Conservation (phyloP, 2,888 invertebrate species). For the Cheilosia vulpina region DNA sequence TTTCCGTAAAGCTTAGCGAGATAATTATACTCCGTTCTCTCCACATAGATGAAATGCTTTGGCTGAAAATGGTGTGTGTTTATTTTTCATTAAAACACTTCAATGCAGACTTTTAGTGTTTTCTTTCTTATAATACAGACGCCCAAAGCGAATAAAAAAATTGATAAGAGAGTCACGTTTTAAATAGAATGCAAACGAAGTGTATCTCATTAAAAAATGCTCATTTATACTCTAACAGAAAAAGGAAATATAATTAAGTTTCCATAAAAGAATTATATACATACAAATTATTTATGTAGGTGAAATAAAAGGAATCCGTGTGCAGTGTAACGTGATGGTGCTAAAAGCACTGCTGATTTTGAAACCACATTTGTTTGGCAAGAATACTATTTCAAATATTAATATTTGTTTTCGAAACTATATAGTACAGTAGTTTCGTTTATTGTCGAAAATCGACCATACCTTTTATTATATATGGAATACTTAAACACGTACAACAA, state of each 20-base stretch:
- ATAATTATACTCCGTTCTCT: slow-evolving; percentile 48
- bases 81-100: slow-evolving; percentile 68
- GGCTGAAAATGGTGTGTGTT: slow-evolving; percentile 63
- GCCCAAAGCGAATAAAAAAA: slow-evolving; percentile 53
- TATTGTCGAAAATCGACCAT: too few species aligned
- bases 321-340: too few species aligned
- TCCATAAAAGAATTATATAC: slow-evolving; percentile 44
- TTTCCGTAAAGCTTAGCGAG: slow-evolving; percentile 44
- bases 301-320: too few species aligned
- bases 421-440: too few species aligned
- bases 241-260: slow-evolving; percentile 61
- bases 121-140: slow-evolving; percentile 44
- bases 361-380: too few species aligned
- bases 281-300: too few species aligned
- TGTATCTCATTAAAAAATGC: slow-evolving; percentile 60
- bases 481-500: too few species aligned
- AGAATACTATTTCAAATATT: too few species aligned
- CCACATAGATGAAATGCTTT: slow-evolving; percentile 1
- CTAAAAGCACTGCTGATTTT: too few species aligned
- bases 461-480: too few species aligned
- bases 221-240: slow-evolving; percentile 44
- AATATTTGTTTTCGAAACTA: too few species aligned
- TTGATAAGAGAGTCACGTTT: slow-evolving; percentile 69
- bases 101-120: slow-evolving; percentile 46
- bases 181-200: slow-evolving; percentile 68